phyloP scores from a whole-genome alignment of 2,113 vertebrate genomes.

The Menura novaehollandiae region DNA sequence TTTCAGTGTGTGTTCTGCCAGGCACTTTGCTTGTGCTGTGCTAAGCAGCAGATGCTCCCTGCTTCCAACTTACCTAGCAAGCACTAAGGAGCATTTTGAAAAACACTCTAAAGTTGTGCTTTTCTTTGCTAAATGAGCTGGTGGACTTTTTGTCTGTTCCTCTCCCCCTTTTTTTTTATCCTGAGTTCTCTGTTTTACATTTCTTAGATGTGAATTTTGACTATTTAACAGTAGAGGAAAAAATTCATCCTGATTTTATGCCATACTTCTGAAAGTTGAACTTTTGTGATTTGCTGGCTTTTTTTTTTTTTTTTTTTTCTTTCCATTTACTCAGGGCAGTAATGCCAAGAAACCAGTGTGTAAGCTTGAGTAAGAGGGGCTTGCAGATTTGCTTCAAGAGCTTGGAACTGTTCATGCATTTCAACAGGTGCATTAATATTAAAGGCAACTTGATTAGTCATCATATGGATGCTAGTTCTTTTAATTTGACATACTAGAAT shows the following conservation, averaged over 20 bases:
- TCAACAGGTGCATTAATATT: neutral
- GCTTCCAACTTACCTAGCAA: neutral
- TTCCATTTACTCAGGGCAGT: rapidly evolving
- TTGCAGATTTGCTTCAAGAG: neutral
- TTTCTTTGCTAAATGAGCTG: neutral
- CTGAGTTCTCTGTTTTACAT: neutral
- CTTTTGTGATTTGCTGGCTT: neutral
- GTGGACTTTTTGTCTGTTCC: neutral
- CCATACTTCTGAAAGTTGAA: neutral
- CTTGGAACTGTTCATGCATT: neutral
- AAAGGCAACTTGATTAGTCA: neutral
- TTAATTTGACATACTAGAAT: neutral
- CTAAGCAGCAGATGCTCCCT: neutral
- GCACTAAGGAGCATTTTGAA: neutral
- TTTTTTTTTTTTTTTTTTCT: neutral
- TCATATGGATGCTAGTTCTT: neutral
- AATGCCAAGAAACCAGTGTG: neutral
- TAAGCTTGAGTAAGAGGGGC: neutral
- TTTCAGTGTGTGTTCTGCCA: neutral
- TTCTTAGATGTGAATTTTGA: neutral
- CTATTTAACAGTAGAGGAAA: neutral
- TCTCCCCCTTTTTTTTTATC: rapidly evolving
- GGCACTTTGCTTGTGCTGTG: neutral
- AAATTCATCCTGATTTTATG: neutral
- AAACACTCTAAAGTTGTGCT: neutral